Evolutionary conservation across 1,140 invertebrate genomes (phyloP), one percentile per base, ranked within the genome.

Genomic region (Paralvinella palmiformis): DNA sequence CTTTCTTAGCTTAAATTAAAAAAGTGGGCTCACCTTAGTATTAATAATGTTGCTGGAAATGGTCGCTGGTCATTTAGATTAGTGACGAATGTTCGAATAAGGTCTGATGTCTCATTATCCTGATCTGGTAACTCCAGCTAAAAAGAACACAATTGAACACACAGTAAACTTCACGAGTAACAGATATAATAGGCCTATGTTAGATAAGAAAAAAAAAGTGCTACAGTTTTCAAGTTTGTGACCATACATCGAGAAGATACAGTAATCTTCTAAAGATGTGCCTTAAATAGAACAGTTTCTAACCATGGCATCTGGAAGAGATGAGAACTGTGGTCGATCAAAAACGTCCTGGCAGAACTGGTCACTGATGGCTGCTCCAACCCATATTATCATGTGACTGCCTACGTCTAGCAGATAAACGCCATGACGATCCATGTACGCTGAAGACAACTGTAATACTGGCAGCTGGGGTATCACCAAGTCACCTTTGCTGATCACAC

Each of bases 371-470:
- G 86, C 88, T 64, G 90, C 87, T 24, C 94, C 91, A 1, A 99
- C 85, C 73, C 94, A 93, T 20, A 99, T 79, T 56, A 89, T 87
- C 77, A 99, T 89, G 56, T 85, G 83, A 53, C 89, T 86, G 4
- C 91, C 91, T 55, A 87, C 85, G 78, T 99, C 96, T 78, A 99
- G 82, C 1, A 99, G 80, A 76, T 96, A 99, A 20, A 90, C 90
- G 13, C 95, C 96, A 69, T 88, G 88, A 6, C 89, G 86, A 74
- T 94, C 91, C 59, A 99, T 79, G 65, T 86, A 83, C 65, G 88
- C 87, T 41, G 85, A 86, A 7, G 86, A 85, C 31, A 89, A 73
- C 65, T 87, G 86, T 5, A 89, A 72, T 52, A 82, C 69, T 17
- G 80, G 79, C 36, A 85, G 83, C 48, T 82, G 73, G 4, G 82